Conservation (phyloP, 1,140 invertebrate genomes). For the Drosophila ambigua region DNA sequence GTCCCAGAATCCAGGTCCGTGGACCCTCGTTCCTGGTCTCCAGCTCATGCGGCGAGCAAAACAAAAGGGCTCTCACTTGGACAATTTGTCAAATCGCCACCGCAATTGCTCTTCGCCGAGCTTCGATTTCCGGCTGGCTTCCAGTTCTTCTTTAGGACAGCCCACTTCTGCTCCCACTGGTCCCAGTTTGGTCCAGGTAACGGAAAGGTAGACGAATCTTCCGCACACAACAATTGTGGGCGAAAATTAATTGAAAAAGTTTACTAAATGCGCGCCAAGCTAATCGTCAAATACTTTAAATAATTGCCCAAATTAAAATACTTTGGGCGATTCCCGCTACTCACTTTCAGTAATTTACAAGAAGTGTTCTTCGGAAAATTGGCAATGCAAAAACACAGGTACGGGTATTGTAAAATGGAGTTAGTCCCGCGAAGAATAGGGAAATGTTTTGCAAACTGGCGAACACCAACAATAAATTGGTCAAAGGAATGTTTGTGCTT, state of each 20-base stretch:
- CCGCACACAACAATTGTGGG: slow-evolving; percentile 34
- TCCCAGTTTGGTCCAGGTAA: too few relatives aligned
- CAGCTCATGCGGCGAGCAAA: slow-evolving; percentile 22
- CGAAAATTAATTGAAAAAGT: slow-evolving; percentile 80
- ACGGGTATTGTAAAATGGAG: not conserved
- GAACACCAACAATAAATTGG: too few relatives aligned
- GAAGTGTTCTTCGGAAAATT: not conserved
- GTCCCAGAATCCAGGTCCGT: not conserved
- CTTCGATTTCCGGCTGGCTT: slow-evolving; percentile 52
- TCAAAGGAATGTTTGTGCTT: too few relatives aligned
- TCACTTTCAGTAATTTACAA: slow-evolving; percentile 53
- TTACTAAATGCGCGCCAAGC: slow-evolving; percentile 54
- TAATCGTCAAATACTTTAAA: slow-evolving; percentile 78
- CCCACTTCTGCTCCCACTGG: too few relatives aligned
- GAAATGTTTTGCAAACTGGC: too few relatives aligned
- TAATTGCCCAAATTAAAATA: slow-evolving; percentile 67
- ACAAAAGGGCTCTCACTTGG: slow-evolving; percentile 67
- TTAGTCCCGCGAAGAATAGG: too few relatives aligned
- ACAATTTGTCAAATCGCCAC: slow-evolving; percentile 81
- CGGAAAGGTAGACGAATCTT: not conserved
- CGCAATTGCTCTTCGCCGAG: slow-evolving; percentile 67
- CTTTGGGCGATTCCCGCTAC: slow-evolving; percentile 18
- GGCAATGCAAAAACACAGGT: too few relatives aligned
- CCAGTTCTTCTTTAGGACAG: too few relatives aligned
- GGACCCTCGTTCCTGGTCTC: too few relatives aligned